phyloP scores from a whole-genome alignment of 1,140 invertebrate genomes.

The Akabosia matsudoensis region DNA sequence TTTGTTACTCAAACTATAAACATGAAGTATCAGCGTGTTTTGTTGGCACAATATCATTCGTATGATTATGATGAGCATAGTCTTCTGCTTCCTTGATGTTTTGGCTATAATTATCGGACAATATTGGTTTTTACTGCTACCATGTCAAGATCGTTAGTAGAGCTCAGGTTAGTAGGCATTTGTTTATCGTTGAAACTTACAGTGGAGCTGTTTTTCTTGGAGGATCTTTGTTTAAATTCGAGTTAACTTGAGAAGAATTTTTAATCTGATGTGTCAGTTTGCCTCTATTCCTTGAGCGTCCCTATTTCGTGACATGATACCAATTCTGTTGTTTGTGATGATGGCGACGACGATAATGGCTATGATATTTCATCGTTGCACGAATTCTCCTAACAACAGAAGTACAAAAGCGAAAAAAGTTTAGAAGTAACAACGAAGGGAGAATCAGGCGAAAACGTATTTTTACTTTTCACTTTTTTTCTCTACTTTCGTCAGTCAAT shows the following conservation, averaged over 20 bases:
- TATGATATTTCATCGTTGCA: slow-evolving; percentile 3
- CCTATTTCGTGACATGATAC: not conserved
- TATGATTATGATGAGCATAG: not conserved
- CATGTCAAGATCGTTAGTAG: not conserved
- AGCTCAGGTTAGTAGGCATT: too few relatives aligned
- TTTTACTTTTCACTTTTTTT: not conserved
- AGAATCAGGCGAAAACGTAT: not conserved
- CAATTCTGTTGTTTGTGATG: not conserved
- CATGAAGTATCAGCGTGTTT: too few relatives aligned
- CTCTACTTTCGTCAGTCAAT: not conserved
- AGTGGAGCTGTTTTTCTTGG: too few relatives aligned
- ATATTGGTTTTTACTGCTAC: not conserved
- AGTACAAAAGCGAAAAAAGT: not conserved
- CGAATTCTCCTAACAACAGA: not conserved
- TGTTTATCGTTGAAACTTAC: too few relatives aligned
- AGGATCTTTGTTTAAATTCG: too few relatives aligned
- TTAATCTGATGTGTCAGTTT: too few relatives aligned
- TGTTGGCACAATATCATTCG: not conserved
- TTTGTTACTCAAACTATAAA: too few relatives aligned
- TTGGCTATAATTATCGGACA: not conserved
- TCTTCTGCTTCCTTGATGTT: not conserved
- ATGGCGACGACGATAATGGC: not conserved
- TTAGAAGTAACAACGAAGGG: not conserved
- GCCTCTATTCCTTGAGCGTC: too few relatives aligned
- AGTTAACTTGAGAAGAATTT: too few relatives aligned